phyloP scores from a whole-genome alignment of 1,140 invertebrate species.

The Zaprionus kolodkinae region DNA sequence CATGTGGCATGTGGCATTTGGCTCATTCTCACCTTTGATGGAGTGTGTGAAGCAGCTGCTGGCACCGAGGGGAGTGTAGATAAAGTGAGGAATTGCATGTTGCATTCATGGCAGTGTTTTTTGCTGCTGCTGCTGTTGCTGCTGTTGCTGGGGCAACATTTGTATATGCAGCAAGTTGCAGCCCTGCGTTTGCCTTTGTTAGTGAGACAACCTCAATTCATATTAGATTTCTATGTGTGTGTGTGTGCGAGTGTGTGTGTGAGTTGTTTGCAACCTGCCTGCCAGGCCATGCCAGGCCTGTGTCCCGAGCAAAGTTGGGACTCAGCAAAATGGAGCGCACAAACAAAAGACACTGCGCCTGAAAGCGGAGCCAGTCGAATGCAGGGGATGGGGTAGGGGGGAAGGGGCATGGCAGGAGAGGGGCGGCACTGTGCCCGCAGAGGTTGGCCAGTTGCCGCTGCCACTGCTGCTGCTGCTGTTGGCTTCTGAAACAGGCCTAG shows the following conservation, averaged over 20 bases:
- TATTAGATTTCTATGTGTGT: constrained; percentile 70
- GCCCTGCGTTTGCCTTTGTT: constrained; percentile 76
- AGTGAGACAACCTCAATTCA: constrained; percentile 83
- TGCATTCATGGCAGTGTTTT: constrained; percentile 64
- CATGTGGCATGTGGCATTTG: constrained; percentile 77
- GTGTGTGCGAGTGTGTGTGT: constrained; percentile 41
- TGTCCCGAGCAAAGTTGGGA: constrained; percentile 70
- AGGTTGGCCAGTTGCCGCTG: constrained; percentile 27
- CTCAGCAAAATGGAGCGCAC: constrained; percentile 80
- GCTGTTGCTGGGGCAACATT: constrained; percentile 61
- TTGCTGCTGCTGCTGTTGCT: background rate
- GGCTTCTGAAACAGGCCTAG: constrained; percentile 44
- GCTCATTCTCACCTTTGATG: constrained; percentile 73
- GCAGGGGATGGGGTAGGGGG: too few species aligned
- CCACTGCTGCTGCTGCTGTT: constrained; percentile 9
- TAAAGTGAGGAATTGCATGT: constrained; percentile 27
- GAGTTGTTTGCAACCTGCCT: constrained; percentile 61
- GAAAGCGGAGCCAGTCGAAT: constrained; percentile 44
- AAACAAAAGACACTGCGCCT: constrained; percentile 74
- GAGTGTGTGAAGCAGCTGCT: background rate
- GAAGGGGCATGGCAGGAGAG: background rate
- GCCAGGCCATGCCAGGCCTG: constrained; percentile 5
- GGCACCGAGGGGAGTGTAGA: background rate
- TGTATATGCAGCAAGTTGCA: constrained; percentile 56
- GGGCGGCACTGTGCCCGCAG: background rate